Evolutionary conservation across 2,888 invertebrate species (phyloP), one percentile per base, ranked within the genome.

Genomic region (Celastrina argiolus): DNA sequence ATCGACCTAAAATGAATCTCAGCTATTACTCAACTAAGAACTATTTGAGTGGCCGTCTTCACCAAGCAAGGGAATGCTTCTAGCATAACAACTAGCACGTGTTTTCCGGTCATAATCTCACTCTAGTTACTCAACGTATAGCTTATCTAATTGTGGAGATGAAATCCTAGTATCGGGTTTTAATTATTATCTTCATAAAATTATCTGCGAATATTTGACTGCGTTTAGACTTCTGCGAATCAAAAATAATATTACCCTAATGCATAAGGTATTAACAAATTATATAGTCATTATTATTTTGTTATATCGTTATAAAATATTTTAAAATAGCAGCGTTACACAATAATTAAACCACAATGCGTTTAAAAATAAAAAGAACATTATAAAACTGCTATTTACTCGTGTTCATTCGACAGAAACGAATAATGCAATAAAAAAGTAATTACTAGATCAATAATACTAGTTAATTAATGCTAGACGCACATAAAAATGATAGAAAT

Each of bases 351-450:
- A 12, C 2, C 12, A 51, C 12, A 51, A 26, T 18, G 22, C 22
- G 12, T 51, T 51, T 45, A 18, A 45, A 45, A 51, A 51, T 12
- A 10, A 22, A 51, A 51, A 22, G 26, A 22, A 51, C 51, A 51
- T 51, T 51, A 51, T 51, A 51, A 51, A 51, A 51, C 12, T 51
- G 51, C 22, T 51, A 51, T 51, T 51, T 51, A 10, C 10, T 10
- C 51, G 51, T 22, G 51, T 18, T 18, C 51, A 51, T 26, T 51
- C 22, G 51, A 51, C 51, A 51, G 51, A 51, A 51, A 51, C 51
- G 51, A 51, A 51, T 51, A 51, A 51, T 51, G 51, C 51, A 51
- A 51, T 26, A 26, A 51, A 51, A 45, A 51, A 51, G 51, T 26
- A 26, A 51, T 51, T 26, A 51, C 51, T 26, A 51, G 51, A 51